Evolutionary conservation across 2,113 vertebrate genomes (phyloP), one percentile per base, ranked within the genome.

Genomic region (Oreochromis tanganicae): DNA sequence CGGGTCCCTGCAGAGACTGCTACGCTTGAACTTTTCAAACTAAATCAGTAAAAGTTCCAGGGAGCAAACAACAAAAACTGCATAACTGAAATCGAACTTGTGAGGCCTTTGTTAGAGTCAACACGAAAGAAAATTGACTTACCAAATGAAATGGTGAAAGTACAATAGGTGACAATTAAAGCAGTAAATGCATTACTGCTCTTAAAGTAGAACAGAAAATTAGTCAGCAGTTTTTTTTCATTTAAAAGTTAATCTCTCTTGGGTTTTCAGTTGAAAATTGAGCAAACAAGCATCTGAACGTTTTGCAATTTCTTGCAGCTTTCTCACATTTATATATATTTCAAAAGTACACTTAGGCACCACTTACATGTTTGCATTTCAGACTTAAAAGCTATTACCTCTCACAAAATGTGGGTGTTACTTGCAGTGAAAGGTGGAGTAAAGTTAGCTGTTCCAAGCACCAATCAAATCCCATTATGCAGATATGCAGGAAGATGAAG

Each of bases 41-140:
- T 82, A 82, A 85, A 87, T 87, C 57, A 82, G 54, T 55, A 38
- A 36, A 88, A 82, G 81, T 90, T 87, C 32, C 34, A 52, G 27
- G 57, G 6, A 81, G 82, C 43, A 75, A 81, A 83, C 17, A 68
- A 2, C 36, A 19, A 87, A 85, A 79, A 48, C 4, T 2, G 21
- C 61, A 86, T 46, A 7, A 5, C 43, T 5, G 36, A 80, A 85
- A 73, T 84, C n/a, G 16, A 57, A 38, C 17, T 19, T 75, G 24
- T 75, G 41, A 19, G 71, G 24, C 14, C 21, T 48, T 48, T 75
- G 6, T 48, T 75, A 75, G 43, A 75, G 0, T 12, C 41, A 48
- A 48, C 43, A 32, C 0, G 1, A 29, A 24, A 50, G 46, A 50
- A 48, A 4, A 75, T 19, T 48, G 41, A 46, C 43, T 17, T 73